Evolutionary conservation across 2,888 invertebrate species (phyloP), one percentile per base, ranked within the genome.

Genomic region (Tachystola acroxantha): DNA sequence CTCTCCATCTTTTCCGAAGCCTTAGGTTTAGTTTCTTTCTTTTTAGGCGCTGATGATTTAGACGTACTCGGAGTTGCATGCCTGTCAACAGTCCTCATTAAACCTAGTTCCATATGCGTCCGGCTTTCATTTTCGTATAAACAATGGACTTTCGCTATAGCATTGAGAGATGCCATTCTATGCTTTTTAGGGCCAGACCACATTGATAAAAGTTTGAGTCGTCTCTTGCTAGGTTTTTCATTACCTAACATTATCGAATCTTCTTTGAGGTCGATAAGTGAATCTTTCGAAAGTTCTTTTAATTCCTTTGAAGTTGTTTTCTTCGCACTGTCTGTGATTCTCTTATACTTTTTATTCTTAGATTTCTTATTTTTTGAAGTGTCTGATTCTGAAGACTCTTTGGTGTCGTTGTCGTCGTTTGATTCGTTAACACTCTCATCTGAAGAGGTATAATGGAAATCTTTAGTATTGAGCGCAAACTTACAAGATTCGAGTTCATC

Each of bases 101-200:
- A 61, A 0, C 90, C 90, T 43, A 90, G 55, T 57, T 90, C 90
- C 61, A 93, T 89, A 42, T 92, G 93, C 1, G 92, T 91, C 33
- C 93, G 88, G 34, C 93, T 92, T 78, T 96, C 96, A 65, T 96
- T 96, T 74, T 96, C 96, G 62, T 96, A 96, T 13, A 96, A 87
- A 62, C 96, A 96, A 68, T 96, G 96, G 1, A 96, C 96, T 85
- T 96, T 96, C 14, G 96, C 96, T 51, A 94, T 73, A 0, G 96
- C 96, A 66, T 96, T 96, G 19, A 96, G 75, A 1, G 96, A 96
- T 24, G 96, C 96, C 76, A 96, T 95, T 47, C 96, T 89, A 64
- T 94, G 94, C 29, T 93, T 89, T 72, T 95, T 95, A 13, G 94
- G 94, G 0, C 93, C 94, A 46, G 88, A 89, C 92, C 92, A 93